phyloP scores from a whole-genome alignment of 2,888 invertebrate genomes.

The Cerceris rybyensis region DNA sequence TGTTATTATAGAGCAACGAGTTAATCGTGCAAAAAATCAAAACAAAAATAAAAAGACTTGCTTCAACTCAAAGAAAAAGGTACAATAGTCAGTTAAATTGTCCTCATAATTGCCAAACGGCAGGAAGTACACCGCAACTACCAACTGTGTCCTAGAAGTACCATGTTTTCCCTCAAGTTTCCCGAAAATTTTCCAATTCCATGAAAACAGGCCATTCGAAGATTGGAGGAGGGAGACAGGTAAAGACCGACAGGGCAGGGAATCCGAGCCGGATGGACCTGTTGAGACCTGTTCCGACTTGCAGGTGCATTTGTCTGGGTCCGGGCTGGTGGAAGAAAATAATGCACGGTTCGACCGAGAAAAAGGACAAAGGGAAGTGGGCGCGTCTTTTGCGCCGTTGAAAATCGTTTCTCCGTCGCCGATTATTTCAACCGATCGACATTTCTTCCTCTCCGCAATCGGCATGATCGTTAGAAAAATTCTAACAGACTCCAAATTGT shows the following conservation, averaged over 20 bases:
- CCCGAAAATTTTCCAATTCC: constrained; percentile 17
- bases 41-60: too few species aligned
- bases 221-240: constrained; percentile 36
- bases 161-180: constrained; percentile 2
- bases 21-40: too few species aligned
- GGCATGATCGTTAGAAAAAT: not conserved
- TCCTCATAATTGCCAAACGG: too few species aligned
- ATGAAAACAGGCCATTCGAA: constrained; percentile 35
- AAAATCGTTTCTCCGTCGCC: constrained; percentile 44
- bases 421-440: constrained; percentile 26
- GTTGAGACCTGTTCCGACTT: constrained; percentile 78
- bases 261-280: constrained; percentile 73
- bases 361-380: constrained; percentile 60
- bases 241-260: constrained; percentile 43
- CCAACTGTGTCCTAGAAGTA: not conserved
- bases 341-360: constrained; percentile 59
- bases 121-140: not conserved
- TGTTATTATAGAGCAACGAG: too few species aligned
- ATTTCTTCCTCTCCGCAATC: not conserved
- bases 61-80: too few species aligned
- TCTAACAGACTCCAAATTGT: not conserved
- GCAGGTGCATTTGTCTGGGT: constrained; percentile 73
- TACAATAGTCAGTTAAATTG: too few species aligned
- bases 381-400: constrained; percentile 65
- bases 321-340: constrained; percentile 67